Evolutionary conservation across 2,888 invertebrate genomes (phyloP).

Genomic region (Drosophila histrio): DNA sequence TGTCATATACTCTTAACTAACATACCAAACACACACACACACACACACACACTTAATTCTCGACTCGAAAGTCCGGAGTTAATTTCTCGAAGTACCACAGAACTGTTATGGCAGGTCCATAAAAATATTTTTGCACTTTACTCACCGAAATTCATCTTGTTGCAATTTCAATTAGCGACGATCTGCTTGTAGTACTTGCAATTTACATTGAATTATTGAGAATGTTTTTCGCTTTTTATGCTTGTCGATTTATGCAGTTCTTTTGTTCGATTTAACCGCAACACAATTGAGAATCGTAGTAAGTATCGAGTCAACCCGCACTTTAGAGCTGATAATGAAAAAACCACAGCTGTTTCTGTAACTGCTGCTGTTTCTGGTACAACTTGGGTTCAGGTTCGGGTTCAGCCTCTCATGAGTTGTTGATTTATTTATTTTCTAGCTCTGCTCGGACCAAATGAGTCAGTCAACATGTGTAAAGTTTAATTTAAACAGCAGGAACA

Average conservation of each 20-base stretch:
- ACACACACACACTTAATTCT: slow-evolving; percentile 1
- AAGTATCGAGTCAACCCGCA: not conserved
- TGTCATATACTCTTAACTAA: too few species aligned
- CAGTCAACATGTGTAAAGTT: slow-evolving; percentile 12
- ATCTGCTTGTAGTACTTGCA: not conserved
- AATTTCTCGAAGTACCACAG: not conserved
- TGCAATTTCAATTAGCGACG: not conserved
- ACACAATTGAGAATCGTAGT: not conserved
- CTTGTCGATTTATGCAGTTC: not conserved
- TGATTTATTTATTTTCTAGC: not conserved
- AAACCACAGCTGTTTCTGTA: slow-evolving; percentile 30
- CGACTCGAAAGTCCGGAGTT: not conserved
- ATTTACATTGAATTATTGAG: not conserved
- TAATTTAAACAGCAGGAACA: slow-evolving; percentile 22
- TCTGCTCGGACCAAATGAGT: slow-evolving; percentile 13
- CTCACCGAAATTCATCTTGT: not conserved
- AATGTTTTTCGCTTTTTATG: slow-evolving; percentile 9
- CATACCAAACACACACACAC: slow-evolving; percentile 1
- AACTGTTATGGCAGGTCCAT: slow-evolving; percentile 9
- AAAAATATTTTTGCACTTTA: not conserved
- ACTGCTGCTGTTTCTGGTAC: not conserved
- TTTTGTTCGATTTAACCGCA: slow-evolving; percentile 17
- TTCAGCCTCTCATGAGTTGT: not conserved
- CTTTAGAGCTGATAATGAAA: not conserved
- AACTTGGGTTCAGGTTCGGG: not conserved